Base-by-base conservation (phyloP, 1,140 invertebrate species). In the Pseudomyrmex dendroicus region DNA sequence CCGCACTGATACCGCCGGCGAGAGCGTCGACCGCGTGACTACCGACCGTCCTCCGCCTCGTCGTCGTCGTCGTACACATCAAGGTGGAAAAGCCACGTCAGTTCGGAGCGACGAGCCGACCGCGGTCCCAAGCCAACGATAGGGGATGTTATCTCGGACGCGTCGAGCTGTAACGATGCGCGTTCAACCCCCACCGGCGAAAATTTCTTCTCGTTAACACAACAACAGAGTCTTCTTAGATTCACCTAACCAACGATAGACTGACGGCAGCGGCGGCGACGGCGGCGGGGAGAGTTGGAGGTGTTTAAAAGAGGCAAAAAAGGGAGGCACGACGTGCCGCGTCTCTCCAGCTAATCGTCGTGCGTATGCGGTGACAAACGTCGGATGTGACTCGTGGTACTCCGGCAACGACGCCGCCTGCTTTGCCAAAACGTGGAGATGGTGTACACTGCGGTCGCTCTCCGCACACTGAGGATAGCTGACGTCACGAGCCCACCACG, bases 401-500 rank as follows among this genome's bases (percentile, higher is more conserved):
- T 84, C 52, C 82, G 59, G 84, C 82, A 85, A 88, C 88, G 78
- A 78, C 80, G 83, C 83, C 84, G 85, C 86, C 87, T 90, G 86
- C 86, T 89, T 87, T 82, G 85, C 86, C 86, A 89, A 88, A 91
- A 92, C 87, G 89, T 91, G 91, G 91, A 92, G 89, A 91, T 90
- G 90, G 90, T 93, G 91, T 89, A 91, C 92, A 91, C 93, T 93
- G 92, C 93, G 93, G 92, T 93, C 92, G 92, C 92, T 93, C 93
- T 93, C 93, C 93, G 93, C 93, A 90, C 92, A 94, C 93, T 93
- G 93, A 93, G 89, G 85, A 88, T 87, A 91, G 90, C 91, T 94
- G 93, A 93, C 93, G 93, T 93, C 93, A 94, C 89, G 90, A 93
- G 89, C 89, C 92, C 91, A 93, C 92, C 93, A 93, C 93, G 92